phyloP scores from a whole-genome alignment of 2,888 invertebrate genomes.

The Magallana nippona region DNA sequence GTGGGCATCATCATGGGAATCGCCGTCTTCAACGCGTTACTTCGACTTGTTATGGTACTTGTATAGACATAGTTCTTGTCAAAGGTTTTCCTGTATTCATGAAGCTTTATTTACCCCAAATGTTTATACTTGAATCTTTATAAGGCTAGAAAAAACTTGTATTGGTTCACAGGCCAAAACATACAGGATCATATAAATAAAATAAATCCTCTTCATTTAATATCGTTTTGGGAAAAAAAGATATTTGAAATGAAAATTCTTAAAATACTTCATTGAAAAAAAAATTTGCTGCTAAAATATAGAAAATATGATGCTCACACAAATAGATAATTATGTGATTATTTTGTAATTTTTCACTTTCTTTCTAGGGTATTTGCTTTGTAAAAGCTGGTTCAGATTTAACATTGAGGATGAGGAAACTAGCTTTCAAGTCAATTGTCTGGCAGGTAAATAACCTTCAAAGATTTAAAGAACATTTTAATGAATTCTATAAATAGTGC shows the following conservation, averaged over 20 bases:
- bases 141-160: too few species aligned
- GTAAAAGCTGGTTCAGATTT: conserved; percentile 89
- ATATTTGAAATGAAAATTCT: too few species aligned
- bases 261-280: too few species aligned
- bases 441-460: conserved; percentile 79
- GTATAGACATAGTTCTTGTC: background rate
- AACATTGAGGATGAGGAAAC: conserved; percentile 85
- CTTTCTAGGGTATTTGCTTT: conserved; percentile 83
- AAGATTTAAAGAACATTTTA: background rate
- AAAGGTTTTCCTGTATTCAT: background rate
- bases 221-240: too few species aligned
- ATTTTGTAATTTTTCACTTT: too few species aligned
- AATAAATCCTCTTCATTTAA: too few species aligned
- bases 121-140: too few species aligned
- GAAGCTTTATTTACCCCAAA: background rate
- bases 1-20: conserved; percentile 46
- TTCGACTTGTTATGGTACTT: conserved; percentile 42
- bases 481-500: background rate
- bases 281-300: too few species aligned
- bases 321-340: too few species aligned
- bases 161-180: too few species aligned
- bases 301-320: too few species aligned
- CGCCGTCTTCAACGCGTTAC: conserved; percentile 44
- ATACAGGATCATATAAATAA: too few species aligned
- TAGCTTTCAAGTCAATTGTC: conserved; percentile 80